phyloP scores from a whole-genome alignment of 2,888 invertebrate species.

The Blastobasis adustella region DNA sequence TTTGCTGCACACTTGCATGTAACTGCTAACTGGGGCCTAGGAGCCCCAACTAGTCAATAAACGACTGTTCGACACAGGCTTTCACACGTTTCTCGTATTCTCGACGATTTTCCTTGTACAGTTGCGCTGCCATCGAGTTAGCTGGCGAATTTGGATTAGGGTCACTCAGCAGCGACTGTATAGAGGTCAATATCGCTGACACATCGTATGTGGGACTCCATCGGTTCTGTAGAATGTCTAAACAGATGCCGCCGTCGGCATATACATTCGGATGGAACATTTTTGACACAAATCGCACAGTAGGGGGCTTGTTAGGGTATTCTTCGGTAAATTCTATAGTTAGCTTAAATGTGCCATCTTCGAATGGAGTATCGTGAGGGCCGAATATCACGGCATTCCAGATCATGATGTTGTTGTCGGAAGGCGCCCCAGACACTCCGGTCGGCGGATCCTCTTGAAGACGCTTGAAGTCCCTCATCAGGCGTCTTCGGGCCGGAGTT shows the following conservation, averaged over 20 bases:
- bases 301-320: conserved; percentile 99
- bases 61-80: conserved; percentile 99
- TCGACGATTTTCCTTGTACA: conserved; percentile 98
- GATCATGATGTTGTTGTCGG: conserved; percentile 99
- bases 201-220: conserved; percentile 99
- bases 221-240: conserved; percentile 99
- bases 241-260: conserved; percentile 98
- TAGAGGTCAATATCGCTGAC: conserved; percentile 99
- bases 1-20: too few relatives aligned
- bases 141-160: conserved; percentile 99
- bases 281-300: conserved; percentile 99
- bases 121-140: conserved; percentile 98
- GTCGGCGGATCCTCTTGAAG: conserved; percentile 99
- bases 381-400: conserved; percentile 99
- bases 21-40: too few relatives aligned
- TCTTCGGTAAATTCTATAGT: conserved; percentile 99
- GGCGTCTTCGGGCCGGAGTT: conserved; percentile 97
- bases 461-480: conserved; percentile 99
- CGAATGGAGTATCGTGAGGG: conserved; percentile 98
- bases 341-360: conserved; percentile 99
- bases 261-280: conserved; percentile 99
- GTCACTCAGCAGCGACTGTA: conserved; percentile 99
- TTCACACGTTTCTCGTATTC: conserved; percentile 99
- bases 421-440: conserved; percentile 99
- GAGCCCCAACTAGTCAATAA: conserved; percentile 85